A percentile compares a stretch with the other conserved stretches of the same genome.
Evolutionary conservation across 2,888 invertebrate species (phyloP).

Genomic region (Trichogramma dendrolimi): DNA sequence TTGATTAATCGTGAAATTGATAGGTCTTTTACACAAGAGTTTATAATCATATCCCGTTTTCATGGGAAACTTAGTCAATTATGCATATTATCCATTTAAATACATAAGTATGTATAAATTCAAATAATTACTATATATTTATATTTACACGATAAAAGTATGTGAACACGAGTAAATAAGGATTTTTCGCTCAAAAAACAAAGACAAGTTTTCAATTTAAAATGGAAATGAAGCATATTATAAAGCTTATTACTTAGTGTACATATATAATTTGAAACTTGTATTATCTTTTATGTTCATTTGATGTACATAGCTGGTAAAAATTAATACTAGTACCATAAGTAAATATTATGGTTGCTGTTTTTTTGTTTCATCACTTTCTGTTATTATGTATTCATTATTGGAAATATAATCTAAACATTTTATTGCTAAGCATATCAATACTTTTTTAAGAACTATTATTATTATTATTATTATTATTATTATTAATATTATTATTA

Average conservation of each 20-base stretch:
- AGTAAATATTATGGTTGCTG: conserved; percentile 29
- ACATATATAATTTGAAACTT: conserved; percentile 31
- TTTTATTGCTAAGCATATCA: conserved; percentile 23
- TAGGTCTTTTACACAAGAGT: conserved; percentile 29
- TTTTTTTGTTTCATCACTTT: conserved; percentile 30
- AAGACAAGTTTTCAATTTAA: conserved; percentile 20
- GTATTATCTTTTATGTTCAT: conserved; percentile 29
- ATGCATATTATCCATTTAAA: conserved; percentile 34
- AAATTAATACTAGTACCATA: conserved; percentile 27
- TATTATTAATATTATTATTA: too few relatives aligned
- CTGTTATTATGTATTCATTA: conserved; percentile 30
- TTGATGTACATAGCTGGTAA: conserved; percentile 29
- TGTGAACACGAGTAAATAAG: conserved; percentile 25
- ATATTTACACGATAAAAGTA: conserved; percentile 26
- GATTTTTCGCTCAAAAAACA: conserved; percentile 16
- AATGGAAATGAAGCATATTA: conserved; percentile 4
- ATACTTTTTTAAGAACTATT: too few relatives aligned
- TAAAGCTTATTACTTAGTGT: conserved; percentile 29
- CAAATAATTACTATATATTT: conserved; percentile 15
- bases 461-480: too few relatives aligned
- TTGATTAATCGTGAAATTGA: conserved; percentile 22
- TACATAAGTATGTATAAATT: conserved; percentile 20
- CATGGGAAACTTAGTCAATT: conserved; percentile 35
- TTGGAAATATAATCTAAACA: conserved; percentile 29
- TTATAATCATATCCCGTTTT: conserved; percentile 29